Conservation (phyloP, 2,113 vertebrate species). For the Petromus typicus region DNA sequence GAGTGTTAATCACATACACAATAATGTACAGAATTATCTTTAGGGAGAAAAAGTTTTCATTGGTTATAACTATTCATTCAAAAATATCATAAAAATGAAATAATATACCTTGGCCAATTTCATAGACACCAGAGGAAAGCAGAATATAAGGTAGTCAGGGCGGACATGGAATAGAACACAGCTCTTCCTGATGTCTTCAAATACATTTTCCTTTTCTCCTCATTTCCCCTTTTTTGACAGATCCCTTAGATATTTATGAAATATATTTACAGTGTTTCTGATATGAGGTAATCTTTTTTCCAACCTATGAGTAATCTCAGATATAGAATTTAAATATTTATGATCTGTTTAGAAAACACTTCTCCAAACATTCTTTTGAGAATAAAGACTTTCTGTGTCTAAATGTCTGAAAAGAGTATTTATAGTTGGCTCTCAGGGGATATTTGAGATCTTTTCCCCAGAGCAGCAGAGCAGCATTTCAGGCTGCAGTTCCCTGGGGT, state of each 20-base stretch:
- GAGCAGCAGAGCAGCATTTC: not conserved
- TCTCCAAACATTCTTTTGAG: constrained; percentile 40
- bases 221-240: not conserved
- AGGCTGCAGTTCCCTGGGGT: not conserved
- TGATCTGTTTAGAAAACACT: not conserved
- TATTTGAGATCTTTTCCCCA: not conserved
- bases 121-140: not conserved
- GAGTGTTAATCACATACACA: not conserved
- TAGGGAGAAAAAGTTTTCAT: not conserved
- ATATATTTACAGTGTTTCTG: not conserved
- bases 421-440: not conserved
- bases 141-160: not conserved
- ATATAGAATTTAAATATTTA: constrained; percentile 48
- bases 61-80: not conserved
- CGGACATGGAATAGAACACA: not conserved
- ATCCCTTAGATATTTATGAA: not conserved
- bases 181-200: not conserved
- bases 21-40: not conserved
- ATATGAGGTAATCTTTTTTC: not conserved
- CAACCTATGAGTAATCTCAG: not conserved
- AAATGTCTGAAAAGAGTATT: constrained; percentile 24
- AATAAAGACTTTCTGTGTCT: constrained; percentile 31
- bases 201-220: not conserved
- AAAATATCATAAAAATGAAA: constrained; percentile 15
- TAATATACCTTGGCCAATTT: not conserved